Evolutionary conservation across 2,113 vertebrate species (phyloP).

Genomic region (Caranx ignobilis): DNA sequence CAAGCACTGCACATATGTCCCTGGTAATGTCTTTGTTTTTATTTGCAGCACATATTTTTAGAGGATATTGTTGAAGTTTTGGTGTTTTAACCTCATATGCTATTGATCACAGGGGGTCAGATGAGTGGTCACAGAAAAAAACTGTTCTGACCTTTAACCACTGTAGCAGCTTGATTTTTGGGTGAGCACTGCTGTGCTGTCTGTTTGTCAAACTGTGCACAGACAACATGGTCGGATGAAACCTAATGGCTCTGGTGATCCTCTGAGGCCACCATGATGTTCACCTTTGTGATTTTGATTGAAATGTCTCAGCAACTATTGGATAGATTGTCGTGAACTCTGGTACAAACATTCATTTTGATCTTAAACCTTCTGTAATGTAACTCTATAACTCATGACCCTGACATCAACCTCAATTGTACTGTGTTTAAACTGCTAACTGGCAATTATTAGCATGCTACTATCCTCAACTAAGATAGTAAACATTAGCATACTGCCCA

Average conservation of each 20-base stretch:
- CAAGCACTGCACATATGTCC: background rate
- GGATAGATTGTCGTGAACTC: too few species aligned
- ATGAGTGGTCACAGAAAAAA: too few species aligned
- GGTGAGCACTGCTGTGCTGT: too few species aligned
- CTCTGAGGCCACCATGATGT: background rate
- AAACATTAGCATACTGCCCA: background rate
- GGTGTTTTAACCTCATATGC: background rate
- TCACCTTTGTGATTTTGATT: background rate
- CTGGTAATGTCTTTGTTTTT: background rate
- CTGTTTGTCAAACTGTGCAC: too few species aligned
- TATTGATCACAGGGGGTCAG: background rate
- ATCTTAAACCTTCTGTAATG: background rate
- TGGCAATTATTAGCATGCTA: background rate
- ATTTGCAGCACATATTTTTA: background rate
- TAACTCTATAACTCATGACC: too few species aligned
- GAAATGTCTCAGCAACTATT: background rate
- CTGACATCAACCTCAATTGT: too few species aligned
- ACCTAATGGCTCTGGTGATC: background rate
- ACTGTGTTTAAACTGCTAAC: background rate
- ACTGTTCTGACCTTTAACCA: too few species aligned
- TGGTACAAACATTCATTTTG: background rate
- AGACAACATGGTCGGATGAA: background rate
- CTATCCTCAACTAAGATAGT: background rate
- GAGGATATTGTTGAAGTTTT: background rate
- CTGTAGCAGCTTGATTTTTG: background rate